Percentiles rank a stretch among this genome's conserved stretches.
phyloP scores from a whole-genome alignment of 1,140 invertebrate species.

The Eurosta solidaginis region DNA sequence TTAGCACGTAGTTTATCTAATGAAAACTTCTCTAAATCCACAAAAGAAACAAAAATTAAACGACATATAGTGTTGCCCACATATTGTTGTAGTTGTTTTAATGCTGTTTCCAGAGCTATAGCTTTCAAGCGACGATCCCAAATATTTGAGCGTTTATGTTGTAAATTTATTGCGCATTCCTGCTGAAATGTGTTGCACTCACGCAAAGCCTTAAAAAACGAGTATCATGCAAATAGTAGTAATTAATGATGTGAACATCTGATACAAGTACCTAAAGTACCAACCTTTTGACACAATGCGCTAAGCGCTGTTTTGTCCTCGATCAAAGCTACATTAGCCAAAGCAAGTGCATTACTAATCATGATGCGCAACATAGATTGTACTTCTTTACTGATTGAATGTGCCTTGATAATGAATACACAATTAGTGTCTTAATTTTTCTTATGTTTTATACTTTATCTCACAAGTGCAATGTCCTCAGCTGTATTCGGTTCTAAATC shows the following conservation, averaged over 20 bases:
- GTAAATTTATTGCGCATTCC: constrained; percentile 41
- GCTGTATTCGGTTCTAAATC: background rate
- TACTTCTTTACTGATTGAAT: constrained; percentile 40
- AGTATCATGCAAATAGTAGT: background rate
- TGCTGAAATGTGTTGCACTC: constrained; percentile 48
- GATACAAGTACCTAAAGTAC: too few species aligned
- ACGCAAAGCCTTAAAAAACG: constrained; percentile 42
- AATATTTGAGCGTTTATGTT: background rate
- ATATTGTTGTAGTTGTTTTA: constrained; percentile 51
- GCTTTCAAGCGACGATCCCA: constrained; percentile 46
- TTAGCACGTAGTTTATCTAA: constrained; percentile 49
- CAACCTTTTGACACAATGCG: constrained; percentile 56
- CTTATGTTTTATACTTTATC: background rate
- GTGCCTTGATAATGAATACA: constrained; percentile 1
- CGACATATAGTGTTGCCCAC: constrained; percentile 51
- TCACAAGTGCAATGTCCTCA: background rate
- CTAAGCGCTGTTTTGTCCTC: constrained; percentile 53
- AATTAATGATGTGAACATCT: background rate
- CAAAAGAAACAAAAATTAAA: constrained; percentile 49
- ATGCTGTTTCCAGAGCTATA: constrained; percentile 44
- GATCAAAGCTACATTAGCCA: constrained; percentile 53
- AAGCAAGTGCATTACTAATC: constrained; percentile 48
- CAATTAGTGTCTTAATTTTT: background rate
- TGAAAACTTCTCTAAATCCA: constrained; percentile 52
- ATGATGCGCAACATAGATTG: constrained; percentile 30